These are phyloP conservation scores for Crocodylus rhombifer DNA, from an alignment of 2,797 vertebrate species.

Conservation along the genomic window DNA sequence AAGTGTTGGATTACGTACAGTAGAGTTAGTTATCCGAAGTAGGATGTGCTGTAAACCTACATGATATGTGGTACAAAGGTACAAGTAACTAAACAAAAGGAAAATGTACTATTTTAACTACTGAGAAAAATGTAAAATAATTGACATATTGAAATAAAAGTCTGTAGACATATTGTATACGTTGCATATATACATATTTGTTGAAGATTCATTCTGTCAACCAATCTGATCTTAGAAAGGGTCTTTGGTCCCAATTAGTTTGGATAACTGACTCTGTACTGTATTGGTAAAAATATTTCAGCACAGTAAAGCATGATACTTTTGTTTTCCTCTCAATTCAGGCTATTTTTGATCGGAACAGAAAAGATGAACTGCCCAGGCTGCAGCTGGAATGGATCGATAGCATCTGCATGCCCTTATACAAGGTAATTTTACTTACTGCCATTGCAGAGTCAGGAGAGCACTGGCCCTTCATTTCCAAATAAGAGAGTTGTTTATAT, in stretches of 20 bases:
- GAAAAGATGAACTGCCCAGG: slow-evolving; percentile 97
- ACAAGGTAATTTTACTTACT: slow-evolving; percentile 88
- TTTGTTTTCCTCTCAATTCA: slow-evolving; percentile 78
- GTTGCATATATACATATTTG: too few relatives aligned
- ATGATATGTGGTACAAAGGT: too few relatives aligned
- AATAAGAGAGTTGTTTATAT: neutral
- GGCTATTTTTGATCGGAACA: slow-evolving; percentile 99
- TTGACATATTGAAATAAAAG: too few relatives aligned
- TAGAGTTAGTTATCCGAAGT: too few relatives aligned
- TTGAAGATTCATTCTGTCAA: too few relatives aligned
- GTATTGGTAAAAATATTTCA: slow-evolving; percentile 57
- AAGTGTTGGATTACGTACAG: slow-evolving; percentile 40
- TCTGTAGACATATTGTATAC: too few relatives aligned
- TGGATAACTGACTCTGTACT: neutral
- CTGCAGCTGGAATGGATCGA: slow-evolving; percentile 98
- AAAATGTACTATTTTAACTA: too few relatives aligned
- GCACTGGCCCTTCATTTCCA: slow-evolving; percentile 22
- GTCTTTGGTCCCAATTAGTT: too few relatives aligned
- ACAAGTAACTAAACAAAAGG: too few relatives aligned
- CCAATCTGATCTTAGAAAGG: too few relatives aligned
- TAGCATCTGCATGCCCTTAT: slow-evolving; percentile 95
- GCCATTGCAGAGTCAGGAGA: slow-evolving; percentile 8
- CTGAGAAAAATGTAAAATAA: too few relatives aligned
- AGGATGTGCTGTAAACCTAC: too few relatives aligned
- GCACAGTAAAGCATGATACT: slow-evolving; percentile 65